phyloP scores from a whole-genome alignment of 1,140 invertebrate genomes.

The Ips nitidus region DNA sequence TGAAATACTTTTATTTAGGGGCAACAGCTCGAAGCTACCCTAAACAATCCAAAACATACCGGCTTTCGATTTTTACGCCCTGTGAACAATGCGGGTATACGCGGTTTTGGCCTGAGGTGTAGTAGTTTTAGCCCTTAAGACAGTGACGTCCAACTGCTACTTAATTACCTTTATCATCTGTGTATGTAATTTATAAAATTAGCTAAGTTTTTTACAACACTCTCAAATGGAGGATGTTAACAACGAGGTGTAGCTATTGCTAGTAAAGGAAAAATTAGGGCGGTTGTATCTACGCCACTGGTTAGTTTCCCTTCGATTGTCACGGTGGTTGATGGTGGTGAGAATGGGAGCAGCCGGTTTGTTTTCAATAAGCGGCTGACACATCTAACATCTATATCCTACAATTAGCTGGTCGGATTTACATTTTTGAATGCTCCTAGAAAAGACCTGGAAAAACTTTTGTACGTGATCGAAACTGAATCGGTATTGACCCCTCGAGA shows the following conservation, averaged over 20 bases:
- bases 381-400: constrained; percentile 32
- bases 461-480: constrained; percentile 11
- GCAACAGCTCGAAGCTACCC: constrained; percentile 35
- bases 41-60: constrained; percentile 36
- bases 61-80: constrained; percentile 34
- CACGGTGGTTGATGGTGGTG: constrained; percentile 23
- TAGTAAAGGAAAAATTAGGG: too few relatives aligned
- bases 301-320: constrained; percentile 5
- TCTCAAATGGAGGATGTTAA: too few relatives aligned
- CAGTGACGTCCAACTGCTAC: too few relatives aligned
- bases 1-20: constrained; percentile 46
- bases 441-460: not conserved
- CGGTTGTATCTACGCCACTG: constrained; percentile 13
- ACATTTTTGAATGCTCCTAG: constrained; percentile 16
- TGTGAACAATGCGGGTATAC: constrained; percentile 24
- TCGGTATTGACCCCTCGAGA: constrained; percentile 21
- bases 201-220: too few relatives aligned
- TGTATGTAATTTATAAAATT: too few relatives aligned
- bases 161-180: too few relatives aligned
- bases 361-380: constrained; percentile 21
- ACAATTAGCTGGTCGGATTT: constrained; percentile 30
- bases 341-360: constrained; percentile 5
- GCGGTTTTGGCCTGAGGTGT: too few relatives aligned
- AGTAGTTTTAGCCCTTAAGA: too few relatives aligned
- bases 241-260: too few relatives aligned